Evolutionary conservation across 1,140 invertebrate species (phyloP).

Genomic region (Ganaspis sp.): DNA sequence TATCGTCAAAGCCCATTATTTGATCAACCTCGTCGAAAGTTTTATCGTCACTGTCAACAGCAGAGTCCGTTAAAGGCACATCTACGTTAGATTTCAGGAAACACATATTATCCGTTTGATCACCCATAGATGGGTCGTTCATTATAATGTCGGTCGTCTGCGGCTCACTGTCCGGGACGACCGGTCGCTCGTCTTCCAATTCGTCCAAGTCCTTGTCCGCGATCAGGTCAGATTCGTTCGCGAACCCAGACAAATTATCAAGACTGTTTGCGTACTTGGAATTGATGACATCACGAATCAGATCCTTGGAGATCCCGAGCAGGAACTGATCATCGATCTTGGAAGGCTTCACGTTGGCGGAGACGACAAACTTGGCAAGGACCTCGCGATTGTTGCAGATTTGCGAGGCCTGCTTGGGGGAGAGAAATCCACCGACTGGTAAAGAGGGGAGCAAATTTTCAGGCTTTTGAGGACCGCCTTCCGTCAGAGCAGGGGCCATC

Average conservation of each 20-base stretch:
- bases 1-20: conserved; percentile 61
- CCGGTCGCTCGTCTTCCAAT: conserved; percentile 42
- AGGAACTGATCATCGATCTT: conserved; percentile 74
- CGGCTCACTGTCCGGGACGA: conserved; percentile 45
- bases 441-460: conserved; percentile 74
- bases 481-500: conserved; percentile 85
- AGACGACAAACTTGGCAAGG: conserved; percentile 73
- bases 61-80: conserved; percentile 61
- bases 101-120: conserved; percentile 82
- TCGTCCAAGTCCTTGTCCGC: conserved; percentile 50
- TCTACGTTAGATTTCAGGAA: conserved; percentile 71
- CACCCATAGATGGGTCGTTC: conserved; percentile 81
- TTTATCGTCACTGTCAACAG: conserved; percentile 48
- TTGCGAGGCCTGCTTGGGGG: conserved; percentile 71
- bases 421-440: conserved; percentile 71
- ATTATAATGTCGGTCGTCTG: conserved; percentile 71
- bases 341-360: conserved; percentile 73
- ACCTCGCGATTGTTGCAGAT: conserved; percentile 73
- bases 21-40: conserved; percentile 61
- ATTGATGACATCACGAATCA: conserved; percentile 75
- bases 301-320: conserved; percentile 71
- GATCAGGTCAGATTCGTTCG: conserved; percentile 65
- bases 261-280: conserved; percentile 71
- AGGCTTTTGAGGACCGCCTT: conserved; percentile 80
- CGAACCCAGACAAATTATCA: conserved; percentile 68